Conservation (phyloP, 2,797 vertebrate species). For the Falco biarmicus region DNA sequence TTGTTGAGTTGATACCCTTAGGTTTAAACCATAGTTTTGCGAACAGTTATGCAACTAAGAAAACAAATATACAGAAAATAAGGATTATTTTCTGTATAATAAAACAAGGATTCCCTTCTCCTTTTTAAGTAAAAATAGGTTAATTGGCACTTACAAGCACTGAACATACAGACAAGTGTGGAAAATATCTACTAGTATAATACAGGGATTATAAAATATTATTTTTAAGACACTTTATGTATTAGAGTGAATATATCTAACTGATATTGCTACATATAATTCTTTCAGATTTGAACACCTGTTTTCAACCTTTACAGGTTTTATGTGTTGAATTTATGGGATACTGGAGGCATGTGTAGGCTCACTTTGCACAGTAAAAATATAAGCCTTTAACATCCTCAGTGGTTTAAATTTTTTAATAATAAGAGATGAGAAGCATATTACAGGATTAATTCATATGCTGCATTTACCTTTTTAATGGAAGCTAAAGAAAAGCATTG, state of each 20-base stretch:
- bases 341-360: neutral
- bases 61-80: neutral
- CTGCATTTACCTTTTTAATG: slow-evolving; percentile 43
- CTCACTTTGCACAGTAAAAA: slow-evolving; percentile 48
- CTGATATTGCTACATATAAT: neutral
- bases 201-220: neutral
- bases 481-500: slow-evolving; percentile 42
- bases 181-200: neutral
- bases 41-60: neutral
- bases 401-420: slow-evolving; percentile 55
- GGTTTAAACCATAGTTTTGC: neutral
- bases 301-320: slow-evolving; percentile 19
- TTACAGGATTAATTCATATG: slow-evolving; percentile 57
- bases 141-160: neutral
- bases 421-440: slow-evolving; percentile 57
- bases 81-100: neutral
- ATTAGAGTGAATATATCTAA: neutral
- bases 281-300: slow-evolving; percentile 25
- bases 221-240: neutral
- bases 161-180: neutral
- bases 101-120: neutral
- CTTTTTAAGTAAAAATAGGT: neutral
- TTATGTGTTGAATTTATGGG: slow-evolving; percentile 27
- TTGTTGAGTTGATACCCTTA: neutral
- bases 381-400: slow-evolving; percentile 52